phyloP scores from a whole-genome alignment of 1,140 invertebrate genomes.

The Camponotus vicinus region DNA sequence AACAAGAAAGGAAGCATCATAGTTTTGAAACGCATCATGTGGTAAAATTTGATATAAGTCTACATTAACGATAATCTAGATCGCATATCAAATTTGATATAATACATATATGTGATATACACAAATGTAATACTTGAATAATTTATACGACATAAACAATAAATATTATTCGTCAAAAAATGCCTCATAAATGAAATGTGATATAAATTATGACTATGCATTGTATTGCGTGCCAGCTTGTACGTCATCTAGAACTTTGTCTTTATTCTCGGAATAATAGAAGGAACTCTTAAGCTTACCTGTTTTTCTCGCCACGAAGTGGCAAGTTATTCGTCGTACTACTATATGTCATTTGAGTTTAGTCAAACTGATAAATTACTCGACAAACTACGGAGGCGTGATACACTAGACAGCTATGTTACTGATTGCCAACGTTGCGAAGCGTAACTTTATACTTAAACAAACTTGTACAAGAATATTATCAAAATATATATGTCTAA shows the following conservation, averaged over 20 bases:
- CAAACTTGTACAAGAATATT: conserved; percentile 27
- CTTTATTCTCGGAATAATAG: no score
- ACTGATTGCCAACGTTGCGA: conserved; percentile 9
- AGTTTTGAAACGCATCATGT: neutral
- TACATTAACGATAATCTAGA: conserved; percentile 26
- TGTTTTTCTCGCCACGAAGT: no score
- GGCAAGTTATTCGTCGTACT: conserved; percentile 1
- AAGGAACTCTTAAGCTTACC: no score
- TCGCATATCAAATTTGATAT: neutral
- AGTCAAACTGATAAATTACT: conserved; percentile 49
- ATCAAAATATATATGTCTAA: conserved; percentile 3
- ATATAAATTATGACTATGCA: no score
- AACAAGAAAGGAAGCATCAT: neutral
- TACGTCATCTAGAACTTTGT: no score
- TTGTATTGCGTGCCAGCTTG: no score
- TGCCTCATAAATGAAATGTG: no score
- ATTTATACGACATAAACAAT: neutral
- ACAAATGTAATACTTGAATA: neutral
- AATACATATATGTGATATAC: neutral
- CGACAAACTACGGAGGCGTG: conserved; percentile 26
- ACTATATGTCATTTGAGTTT: conserved; percentile 7
- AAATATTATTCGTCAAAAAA: neutral
- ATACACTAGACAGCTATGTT: conserved; percentile 15
- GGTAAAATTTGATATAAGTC: conserved; percentile 12
- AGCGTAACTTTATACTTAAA: conserved; percentile 30